These are phyloP conservation scores for Platanista minor DNA, from an alignment of 2,113 vertebrate genomes.

Conservation along the genomic window DNA sequence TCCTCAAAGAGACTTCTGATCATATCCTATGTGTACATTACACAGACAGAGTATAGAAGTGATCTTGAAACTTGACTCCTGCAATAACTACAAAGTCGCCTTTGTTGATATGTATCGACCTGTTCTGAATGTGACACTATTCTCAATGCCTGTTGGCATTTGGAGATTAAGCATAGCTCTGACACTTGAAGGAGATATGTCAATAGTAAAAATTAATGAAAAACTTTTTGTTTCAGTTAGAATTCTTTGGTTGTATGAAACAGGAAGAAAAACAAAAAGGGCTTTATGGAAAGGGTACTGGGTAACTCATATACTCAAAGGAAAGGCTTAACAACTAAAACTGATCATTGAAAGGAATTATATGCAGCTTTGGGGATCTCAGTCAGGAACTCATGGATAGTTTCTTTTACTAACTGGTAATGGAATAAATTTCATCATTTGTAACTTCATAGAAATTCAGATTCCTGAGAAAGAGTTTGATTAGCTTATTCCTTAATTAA, in stretches of 20 bases:
- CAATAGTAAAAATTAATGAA: constrained; percentile 43
- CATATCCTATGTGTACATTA: constrained; percentile 2
- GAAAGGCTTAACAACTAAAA: constrained; percentile 12
- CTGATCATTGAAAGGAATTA: background rate
- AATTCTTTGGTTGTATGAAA: background rate
- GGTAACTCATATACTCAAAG: background rate
- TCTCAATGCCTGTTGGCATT: constrained; percentile 43
- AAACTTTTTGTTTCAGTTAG: background rate
- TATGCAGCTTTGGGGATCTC: background rate
- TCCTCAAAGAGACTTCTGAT: background rate
- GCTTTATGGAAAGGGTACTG: background rate
- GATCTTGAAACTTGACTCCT: constrained; percentile 48
- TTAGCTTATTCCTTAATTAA: constrained; percentile 32
- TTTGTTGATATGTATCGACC: constrained; percentile 24
- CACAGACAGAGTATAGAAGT: background rate
- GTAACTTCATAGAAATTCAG: constrained; percentile 52
- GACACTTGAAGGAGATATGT: background rate
- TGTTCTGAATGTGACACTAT: constrained; percentile 28
- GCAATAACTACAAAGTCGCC: constrained; percentile 26
- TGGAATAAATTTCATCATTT: constrained; percentile 29
- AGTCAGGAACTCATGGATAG: background rate
- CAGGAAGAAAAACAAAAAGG: background rate
- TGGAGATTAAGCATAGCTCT: constrained; percentile 36
- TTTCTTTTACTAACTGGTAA: constrained; percentile 24
- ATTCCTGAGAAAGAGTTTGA: constrained; percentile 26